phyloP scores from a whole-genome alignment of 2,797 vertebrate species.

The Iguana delicatissima region DNA sequence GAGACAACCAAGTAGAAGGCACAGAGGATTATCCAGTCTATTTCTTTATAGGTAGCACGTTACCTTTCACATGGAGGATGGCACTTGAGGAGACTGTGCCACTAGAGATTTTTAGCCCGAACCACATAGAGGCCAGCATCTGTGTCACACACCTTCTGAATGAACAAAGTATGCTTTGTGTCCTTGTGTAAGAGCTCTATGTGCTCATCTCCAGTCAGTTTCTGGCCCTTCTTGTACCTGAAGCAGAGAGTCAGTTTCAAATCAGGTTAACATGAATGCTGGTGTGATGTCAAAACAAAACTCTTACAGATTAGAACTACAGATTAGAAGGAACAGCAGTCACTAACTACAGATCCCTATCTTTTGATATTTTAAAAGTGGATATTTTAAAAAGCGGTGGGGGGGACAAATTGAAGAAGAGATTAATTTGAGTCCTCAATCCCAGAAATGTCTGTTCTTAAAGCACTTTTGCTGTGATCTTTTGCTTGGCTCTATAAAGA shows the following conservation, averaged over 20 bases:
- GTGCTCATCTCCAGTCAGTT: conserved; percentile 81
- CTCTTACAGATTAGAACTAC: neutral
- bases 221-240: conserved; percentile 91
- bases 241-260: conserved; percentile 87
- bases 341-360: neutral
- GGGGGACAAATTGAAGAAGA: neutral
- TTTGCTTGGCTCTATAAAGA: neutral
- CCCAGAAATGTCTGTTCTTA: conserved; percentile 9
- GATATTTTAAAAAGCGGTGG: neutral
- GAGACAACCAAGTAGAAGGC: conserved; percentile 84
- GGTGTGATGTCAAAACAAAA: conserved; percentile 44
- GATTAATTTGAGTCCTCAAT: conserved; percentile 2
- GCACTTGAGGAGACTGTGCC: conserved; percentile 82
- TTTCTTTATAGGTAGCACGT: conserved; percentile 77
- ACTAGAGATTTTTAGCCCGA: conserved; percentile 78
- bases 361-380: conserved; percentile 16
- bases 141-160: conserved; percentile 81
- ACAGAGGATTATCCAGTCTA: conserved; percentile 84
- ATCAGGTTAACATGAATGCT: conserved; percentile 73
- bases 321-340: neutral
- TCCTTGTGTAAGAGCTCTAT: conserved; percentile 84
- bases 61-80: conserved; percentile 83
- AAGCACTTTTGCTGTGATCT: neutral
- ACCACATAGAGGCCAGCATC: conserved; percentile 83
- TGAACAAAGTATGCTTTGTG: conserved; percentile 83